A percentile compares a stretch with the other conserved stretches of the same genome.
Conservation (phyloP, 2,888 invertebrate species). For the Asteroscopus sphinx region DNA sequence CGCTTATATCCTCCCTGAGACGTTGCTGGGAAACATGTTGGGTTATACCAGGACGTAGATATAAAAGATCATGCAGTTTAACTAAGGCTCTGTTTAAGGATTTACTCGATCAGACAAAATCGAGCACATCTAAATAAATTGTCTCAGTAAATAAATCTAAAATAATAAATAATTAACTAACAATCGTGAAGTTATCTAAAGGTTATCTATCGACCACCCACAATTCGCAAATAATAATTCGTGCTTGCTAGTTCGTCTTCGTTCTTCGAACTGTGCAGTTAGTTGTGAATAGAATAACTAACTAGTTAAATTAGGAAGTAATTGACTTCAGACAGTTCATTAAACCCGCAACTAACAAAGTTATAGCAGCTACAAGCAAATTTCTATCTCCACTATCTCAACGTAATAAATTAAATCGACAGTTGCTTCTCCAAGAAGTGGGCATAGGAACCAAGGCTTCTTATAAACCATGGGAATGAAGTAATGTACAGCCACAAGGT, state of each 20-base stretch:
- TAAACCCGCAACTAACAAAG: background rate
- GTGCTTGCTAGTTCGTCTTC: background rate
- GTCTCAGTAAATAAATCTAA: slow-evolving; percentile 12
- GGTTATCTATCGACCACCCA: slow-evolving; percentile 34
- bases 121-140: background rate
- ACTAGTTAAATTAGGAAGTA: background rate
- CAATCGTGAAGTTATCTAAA: slow-evolving; percentile 31
- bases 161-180: slow-evolving; percentile 4
- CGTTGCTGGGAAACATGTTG: too few relatives aligned
- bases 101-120: too few relatives aligned
- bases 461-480: too few relatives aligned
- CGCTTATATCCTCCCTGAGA: too few relatives aligned
- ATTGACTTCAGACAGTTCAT: background rate
- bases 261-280: background rate
- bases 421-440: too few relatives aligned
- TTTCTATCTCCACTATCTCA: background rate
- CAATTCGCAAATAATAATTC: slow-evolving; percentile 15
- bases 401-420: too few relatives aligned
- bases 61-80: too few relatives aligned
- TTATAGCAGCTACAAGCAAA: background rate
- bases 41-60: too few relatives aligned
- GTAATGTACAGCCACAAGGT: too few relatives aligned
- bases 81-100: too few relatives aligned
- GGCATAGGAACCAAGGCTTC: too few relatives aligned
- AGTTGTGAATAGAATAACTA: background rate